Conservation (phyloP, 2,888 invertebrate genomes). For the Agonum fuliginosum region DNA sequence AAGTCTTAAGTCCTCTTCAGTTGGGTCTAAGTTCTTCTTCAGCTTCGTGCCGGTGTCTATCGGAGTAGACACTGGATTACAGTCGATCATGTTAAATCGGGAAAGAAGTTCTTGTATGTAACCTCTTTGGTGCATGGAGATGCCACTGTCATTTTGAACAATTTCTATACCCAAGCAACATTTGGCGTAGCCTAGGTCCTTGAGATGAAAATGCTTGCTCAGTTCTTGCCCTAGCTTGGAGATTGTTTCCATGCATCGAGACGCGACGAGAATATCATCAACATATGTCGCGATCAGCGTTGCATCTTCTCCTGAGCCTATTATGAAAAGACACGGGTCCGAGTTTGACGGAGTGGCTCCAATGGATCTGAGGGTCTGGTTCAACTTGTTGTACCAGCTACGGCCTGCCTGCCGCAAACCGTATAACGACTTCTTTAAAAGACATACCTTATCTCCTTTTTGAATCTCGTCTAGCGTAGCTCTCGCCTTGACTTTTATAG, state of each 20-base stretch:
- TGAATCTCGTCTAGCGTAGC: background rate
- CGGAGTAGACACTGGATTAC: conserved; percentile 4
- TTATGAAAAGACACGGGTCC: background rate
- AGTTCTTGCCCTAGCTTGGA: background rate
- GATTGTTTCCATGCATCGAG: background rate
- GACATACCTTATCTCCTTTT: conserved; percentile 35
- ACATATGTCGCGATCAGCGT: conserved; percentile 56
- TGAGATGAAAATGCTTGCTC: background rate
- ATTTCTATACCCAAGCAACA: conserved; percentile 27
- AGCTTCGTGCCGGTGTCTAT: background rate
- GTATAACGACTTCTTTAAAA: conserved; percentile 57
- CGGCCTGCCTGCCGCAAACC: conserved; percentile 61
- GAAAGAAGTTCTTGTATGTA: conserved; percentile 27
- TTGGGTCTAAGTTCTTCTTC: background rate
- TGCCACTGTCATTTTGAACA: background rate
- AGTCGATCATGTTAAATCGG: conserved; percentile 50
- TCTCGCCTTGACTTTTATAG: background rate
- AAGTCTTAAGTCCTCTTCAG: background rate
- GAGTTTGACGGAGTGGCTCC: conserved; percentile 26
- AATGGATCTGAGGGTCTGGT: background rate
- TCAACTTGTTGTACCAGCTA: conserved; percentile 59
- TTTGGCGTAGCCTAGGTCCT: background rate
- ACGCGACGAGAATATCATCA: conserved; percentile 50
- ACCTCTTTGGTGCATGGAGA: conserved; percentile 17
- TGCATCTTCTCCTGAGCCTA: conserved; percentile 11